Conservation (phyloP, 2,888 invertebrate genomes). For the Eupithecia dodoneata region DNA sequence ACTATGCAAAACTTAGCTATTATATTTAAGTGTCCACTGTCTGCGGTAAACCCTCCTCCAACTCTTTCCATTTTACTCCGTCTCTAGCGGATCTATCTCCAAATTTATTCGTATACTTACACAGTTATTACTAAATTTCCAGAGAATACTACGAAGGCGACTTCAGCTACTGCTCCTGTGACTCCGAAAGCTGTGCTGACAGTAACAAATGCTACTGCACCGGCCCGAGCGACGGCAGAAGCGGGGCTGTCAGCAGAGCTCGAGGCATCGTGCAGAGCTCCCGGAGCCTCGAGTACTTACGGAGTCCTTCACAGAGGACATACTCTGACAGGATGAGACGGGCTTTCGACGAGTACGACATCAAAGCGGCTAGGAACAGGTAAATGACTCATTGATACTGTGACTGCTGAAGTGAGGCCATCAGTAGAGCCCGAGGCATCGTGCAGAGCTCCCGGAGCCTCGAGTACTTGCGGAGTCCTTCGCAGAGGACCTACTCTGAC, state of each 20-base stretch:
- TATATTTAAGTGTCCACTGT: too few species aligned
- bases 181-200: conserved; percentile 94
- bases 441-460: conserved; percentile 79
- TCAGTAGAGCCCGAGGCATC: conserved; percentile 17
- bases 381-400: conserved; percentile 40
- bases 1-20: too few species aligned
- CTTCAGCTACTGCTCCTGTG: conserved; percentile 89
- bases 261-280: conserved; percentile 65
- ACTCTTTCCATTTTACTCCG: too few species aligned
- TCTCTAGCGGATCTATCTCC: too few species aligned
- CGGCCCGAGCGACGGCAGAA: conserved; percentile 51
- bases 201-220: conserved; percentile 94
- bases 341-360: conserved; percentile 76
- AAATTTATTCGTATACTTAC: not conserved
- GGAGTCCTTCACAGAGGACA: conserved; percentile 75
- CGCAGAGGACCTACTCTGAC: conserved; percentile 73
- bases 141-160: conserved; percentile 73
- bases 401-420: conserved; percentile 47
- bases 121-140: conserved; percentile 39
- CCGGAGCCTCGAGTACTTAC: conserved; percentile 82
- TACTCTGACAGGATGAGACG: conserved; percentile 72
- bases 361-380: conserved; percentile 67
- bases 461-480: conserved; percentile 82
- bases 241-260: not conserved
- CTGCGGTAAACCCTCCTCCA: too few species aligned